These are phyloP conservation scores for Cisticola juncidis DNA, from an alignment of 2,113 vertebrate species.

Conservation along the genomic window DNA sequence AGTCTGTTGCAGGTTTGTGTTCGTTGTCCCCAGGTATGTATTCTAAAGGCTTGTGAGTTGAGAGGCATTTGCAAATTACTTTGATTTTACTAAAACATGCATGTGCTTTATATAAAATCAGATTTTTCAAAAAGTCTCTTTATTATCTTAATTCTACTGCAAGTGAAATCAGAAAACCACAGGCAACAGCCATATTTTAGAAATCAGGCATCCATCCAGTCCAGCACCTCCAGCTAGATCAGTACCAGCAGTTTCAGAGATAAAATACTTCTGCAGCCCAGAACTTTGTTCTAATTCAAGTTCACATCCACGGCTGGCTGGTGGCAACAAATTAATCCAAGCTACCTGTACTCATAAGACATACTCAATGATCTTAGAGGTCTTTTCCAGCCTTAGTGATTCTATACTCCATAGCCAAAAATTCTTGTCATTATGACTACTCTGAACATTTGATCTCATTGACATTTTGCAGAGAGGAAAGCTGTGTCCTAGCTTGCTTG, in stretches of 20 bases:
- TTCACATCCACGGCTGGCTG: not conserved
- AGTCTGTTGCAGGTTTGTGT: not conserved
- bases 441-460: not conserved
- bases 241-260: not conserved
- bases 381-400: not conserved
- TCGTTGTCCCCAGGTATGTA: not conserved
- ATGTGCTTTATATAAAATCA: not conserved
- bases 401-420: not conserved
- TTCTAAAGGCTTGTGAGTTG: not conserved
- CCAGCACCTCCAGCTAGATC: rapidly evolving
- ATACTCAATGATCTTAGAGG: too few relatives aligned
- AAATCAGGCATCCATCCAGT: not conserved
- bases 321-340: not conserved
- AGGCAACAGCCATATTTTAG: not conserved
- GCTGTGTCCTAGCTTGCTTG: not conserved
- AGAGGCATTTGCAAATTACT: not conserved
- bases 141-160: not conserved
- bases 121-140: not conserved
- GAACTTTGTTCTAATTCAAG: not conserved
- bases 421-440: not conserved
- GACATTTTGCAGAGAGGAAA: not conserved
- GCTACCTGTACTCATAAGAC: not conserved
- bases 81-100: not conserved
- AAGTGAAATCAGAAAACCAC: not conserved
- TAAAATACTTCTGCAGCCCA: not conserved